phyloP scores from a whole-genome alignment of 92 coral and sea anemone genomes.

The Palythoa heliodiscus region DNA sequence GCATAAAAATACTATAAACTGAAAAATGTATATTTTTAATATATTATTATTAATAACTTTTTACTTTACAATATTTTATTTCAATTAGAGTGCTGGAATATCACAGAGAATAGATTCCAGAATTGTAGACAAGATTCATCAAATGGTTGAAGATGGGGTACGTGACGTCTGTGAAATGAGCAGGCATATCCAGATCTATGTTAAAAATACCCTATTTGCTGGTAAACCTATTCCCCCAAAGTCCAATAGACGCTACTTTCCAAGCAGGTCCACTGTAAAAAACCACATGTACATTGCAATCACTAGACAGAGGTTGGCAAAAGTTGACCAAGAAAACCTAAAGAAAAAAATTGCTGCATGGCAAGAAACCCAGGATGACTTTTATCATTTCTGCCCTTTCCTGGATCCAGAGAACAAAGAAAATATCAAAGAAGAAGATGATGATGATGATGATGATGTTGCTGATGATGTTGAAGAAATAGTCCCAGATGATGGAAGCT shows the following conservation, averaged over 20 bases:
- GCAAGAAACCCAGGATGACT: slow-evolving; percentile 35
- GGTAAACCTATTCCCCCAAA: slow-evolving; percentile 40
- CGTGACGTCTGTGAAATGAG: slow-evolving; percentile 47
- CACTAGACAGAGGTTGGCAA: slow-evolving; percentile 43
- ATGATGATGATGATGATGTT: slow-evolving; percentile 21
- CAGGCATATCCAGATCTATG: slow-evolving; percentile 43
- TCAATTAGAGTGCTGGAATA: slow-evolving; percentile 56
- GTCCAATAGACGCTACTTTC: slow-evolving; percentile 53
- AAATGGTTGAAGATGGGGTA: slow-evolving; percentile 45
- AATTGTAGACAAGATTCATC: slow-evolving; percentile 51
- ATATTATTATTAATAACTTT: too few relatives aligned
- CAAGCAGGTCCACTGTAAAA: slow-evolving; percentile 47
- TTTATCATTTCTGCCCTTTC: slow-evolving; percentile 40
- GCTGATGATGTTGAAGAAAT: slow-evolving; percentile 5
- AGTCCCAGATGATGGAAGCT: slow-evolving; percentile 39
- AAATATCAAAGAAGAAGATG: slow-evolving; percentile 2
- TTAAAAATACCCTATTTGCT: slow-evolving; percentile 36
- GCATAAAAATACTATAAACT: slow-evolving; percentile 1
- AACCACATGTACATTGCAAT: slow-evolving; percentile 54
- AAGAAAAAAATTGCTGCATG: slow-evolving; percentile 39
- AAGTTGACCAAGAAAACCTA: slow-evolving; percentile 37
- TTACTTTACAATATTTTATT: too few relatives aligned
- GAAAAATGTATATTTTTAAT: background rate
- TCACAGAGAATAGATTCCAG: slow-evolving; percentile 59
- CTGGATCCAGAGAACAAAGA: background rate